Percentiles rank a stretch among this genome's conserved stretches.
Conservation (phyloP, 92 coral and sea anemone species). For the Hydrozoanthus gracilis region DNA sequence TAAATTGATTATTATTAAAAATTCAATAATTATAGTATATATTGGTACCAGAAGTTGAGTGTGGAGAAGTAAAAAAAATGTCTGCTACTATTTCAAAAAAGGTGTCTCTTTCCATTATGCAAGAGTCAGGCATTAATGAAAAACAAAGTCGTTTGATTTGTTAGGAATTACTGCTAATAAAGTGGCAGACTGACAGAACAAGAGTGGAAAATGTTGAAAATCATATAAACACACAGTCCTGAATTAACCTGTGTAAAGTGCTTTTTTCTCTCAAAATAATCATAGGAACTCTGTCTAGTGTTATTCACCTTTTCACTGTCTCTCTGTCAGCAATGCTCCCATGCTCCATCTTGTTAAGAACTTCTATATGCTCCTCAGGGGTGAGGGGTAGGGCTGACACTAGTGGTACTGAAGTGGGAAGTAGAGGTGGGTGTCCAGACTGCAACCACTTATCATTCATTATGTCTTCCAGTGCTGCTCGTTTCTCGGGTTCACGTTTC, state of each 20-base stretch:
- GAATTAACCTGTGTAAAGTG: too few relatives aligned
- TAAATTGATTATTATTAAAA: too few relatives aligned
- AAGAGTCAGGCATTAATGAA: too few relatives aligned
- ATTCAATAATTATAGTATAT: too few relatives aligned
- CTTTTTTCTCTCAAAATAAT: too few relatives aligned
- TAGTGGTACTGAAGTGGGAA: conserved; percentile 86
- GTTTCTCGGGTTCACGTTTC: conserved; percentile 85
- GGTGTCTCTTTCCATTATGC: too few relatives aligned
- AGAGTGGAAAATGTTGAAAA: background rate
- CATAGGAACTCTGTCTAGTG: too few relatives aligned
- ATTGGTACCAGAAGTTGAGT: too few relatives aligned
- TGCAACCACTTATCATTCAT: conserved; percentile 91
- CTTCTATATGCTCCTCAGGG: conserved; percentile 81
- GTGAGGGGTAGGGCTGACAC: conserved; percentile 88
- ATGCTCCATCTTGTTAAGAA: conserved; percentile 80
- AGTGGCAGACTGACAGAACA: too few relatives aligned
- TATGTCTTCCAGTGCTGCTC: conserved; percentile 82
- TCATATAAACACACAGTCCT: too few relatives aligned
- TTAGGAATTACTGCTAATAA: too few relatives aligned
- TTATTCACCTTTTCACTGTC: conserved; percentile 77
- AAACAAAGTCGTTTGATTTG: too few relatives aligned
- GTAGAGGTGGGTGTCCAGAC: conserved; percentile 79
- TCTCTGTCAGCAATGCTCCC: conserved; percentile 91
- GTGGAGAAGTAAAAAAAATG: background rate
- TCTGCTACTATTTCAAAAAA: background rate